Conservation (phyloP, 2,113 vertebrate genomes). For the Cinclus mexicanus region DNA sequence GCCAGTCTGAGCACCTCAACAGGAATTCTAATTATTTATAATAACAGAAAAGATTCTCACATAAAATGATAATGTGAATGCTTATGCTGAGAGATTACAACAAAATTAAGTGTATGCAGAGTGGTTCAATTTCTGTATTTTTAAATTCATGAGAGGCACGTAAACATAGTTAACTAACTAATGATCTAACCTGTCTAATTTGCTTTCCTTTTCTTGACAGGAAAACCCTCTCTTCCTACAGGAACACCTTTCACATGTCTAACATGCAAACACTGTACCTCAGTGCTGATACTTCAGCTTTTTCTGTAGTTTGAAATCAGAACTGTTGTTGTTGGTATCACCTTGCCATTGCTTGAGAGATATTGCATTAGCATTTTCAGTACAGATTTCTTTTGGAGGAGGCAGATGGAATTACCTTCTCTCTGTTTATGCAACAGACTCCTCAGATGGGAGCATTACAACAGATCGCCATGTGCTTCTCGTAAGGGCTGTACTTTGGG, state of each 20-base stretch:
- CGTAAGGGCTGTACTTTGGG: background rate
- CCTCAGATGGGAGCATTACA: background rate
- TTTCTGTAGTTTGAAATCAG: background rate
- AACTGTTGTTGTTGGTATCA: background rate
- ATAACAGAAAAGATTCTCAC: background rate
- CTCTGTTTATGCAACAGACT: background rate
- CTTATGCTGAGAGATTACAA: background rate
- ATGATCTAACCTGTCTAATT: background rate
- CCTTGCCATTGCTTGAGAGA: background rate
- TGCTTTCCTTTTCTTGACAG: background rate
- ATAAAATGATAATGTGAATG: background rate
- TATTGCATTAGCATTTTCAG: constrained; percentile 3
- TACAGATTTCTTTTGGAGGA: background rate
- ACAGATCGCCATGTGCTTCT: background rate
- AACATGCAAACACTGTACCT: background rate
- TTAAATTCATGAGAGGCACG: background rate
- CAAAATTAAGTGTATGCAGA: background rate
- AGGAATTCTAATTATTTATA: background rate
- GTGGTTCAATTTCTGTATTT: background rate
- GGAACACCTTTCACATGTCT: background rate
- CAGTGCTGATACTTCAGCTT: background rate
- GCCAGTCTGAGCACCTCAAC: background rate
- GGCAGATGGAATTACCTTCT: constrained; percentile 7
- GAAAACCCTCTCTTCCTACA: background rate
- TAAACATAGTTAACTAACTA: background rate